Conservation (phyloP, 2,888 invertebrate genomes). For the Orchesellides sinensis region DNA sequence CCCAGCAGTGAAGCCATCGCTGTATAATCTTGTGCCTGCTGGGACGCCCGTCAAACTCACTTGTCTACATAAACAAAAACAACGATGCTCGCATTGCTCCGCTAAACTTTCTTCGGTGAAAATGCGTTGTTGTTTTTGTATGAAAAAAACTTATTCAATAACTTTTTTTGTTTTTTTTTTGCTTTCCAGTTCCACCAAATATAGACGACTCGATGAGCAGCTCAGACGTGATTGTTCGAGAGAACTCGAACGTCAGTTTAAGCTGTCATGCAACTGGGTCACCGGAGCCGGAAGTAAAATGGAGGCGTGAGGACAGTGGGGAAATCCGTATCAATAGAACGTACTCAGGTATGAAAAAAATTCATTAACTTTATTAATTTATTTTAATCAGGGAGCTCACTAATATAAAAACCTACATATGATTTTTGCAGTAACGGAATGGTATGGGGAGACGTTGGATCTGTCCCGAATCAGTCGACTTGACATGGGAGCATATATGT, state of each 20-base stretch:
- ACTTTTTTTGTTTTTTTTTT: conserved; percentile 73
- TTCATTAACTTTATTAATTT: background rate
- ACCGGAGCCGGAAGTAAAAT: conserved; percentile 91
- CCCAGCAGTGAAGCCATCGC: too few species aligned
- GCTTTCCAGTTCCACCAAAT: conserved; percentile 89
- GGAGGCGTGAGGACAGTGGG: conserved; percentile 93
- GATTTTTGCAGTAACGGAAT: conserved; percentile 84
- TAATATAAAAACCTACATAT: background rate
- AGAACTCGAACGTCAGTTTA: conserved; percentile 92
- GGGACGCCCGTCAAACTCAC: too few species aligned
- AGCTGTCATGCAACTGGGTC: conserved; percentile 93
- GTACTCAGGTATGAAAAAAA: conserved; percentile 82
- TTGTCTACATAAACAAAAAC: too few species aligned
- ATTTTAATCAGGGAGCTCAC: background rate
- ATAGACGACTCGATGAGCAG: conserved; percentile 94
- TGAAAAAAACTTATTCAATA: background rate
- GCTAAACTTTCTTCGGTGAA: too few species aligned
- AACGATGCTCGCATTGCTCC: too few species aligned
- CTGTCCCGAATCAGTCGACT: conserved; percentile 90
- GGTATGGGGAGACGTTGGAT: conserved; percentile 90
- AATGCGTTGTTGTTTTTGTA: too few species aligned
- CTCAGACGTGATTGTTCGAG: conserved; percentile 93
- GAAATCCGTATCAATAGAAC: conserved; percentile 92
- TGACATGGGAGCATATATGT: conserved; percentile 94
- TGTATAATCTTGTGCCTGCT: too few species aligned